Evolutionary conservation across 2,797 vertebrate species (phyloP), one percentile per base, ranked within the genome.

Genomic region (Streptopelia turtur): DNA sequence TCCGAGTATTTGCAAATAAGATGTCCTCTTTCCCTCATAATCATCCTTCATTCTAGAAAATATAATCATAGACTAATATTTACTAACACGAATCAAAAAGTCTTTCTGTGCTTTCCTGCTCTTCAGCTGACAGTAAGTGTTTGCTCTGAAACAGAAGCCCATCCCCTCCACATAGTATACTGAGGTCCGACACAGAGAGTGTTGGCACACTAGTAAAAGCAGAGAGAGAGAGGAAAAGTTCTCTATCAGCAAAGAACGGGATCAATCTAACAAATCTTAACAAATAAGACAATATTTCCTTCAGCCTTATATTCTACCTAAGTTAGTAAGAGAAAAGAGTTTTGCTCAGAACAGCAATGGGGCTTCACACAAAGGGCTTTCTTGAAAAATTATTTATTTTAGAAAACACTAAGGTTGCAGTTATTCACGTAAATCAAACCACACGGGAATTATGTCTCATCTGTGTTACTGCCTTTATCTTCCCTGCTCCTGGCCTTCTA

Each of bases 121-220:
- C 47, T 47, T 57, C 4, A 81, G 47, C 33, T 53, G 43, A 63
- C 59, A 66, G 33, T 6, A 80, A 31, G 53, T 2, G 0, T 35
- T 86, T 0, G 0, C 31, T 55, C 71, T 52, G 69, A 41, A 74
- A 43, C 0, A 3, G 52, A 49, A 79, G 39, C 77, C 50, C 66
- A 47, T 65, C 30, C 28, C 81, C 64, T 13, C 28, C 16, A 43
- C 0, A 0, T 8, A 18, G 37, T 4, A 15, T 3, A 43, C 12
- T 52, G n/a, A 84, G 76, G 68, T 56, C 64, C 79, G 52, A 87
- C 57, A 68, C 33, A 59, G 35, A 82, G 39, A 63, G 18, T 0
- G 0, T 3, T 11, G n/a, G 43, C 43, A 56, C n/a, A 60, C 3
- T 3, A 63, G 28, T 57, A 15, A 77, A 86, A 77, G 28, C 53